Base-by-base conservation (phyloP, 1,140 invertebrate genomes). In the Brachionus plicatilis region DNA sequence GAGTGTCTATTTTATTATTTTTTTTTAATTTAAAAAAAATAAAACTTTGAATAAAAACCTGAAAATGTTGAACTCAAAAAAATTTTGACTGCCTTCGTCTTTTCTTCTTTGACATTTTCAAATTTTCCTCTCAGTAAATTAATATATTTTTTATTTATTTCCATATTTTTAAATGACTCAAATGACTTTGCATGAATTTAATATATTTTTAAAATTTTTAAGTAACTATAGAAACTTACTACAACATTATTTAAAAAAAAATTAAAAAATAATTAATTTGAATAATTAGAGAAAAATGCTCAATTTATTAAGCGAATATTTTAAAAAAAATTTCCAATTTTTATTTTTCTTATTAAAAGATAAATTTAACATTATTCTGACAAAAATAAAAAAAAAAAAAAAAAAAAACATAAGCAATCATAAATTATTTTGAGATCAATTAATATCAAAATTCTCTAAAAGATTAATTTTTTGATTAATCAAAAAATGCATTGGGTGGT, bases 51-150 rank as follows among this genome's bases (percentile, higher is more conserved):
- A 17, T n/a, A 53, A 24, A 60, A 60, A 83, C 60, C 80, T 66
- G 60, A 20, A 66, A 83, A 83, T 33, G 56, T 83, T 9, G 60
- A 83, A n/a, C 80, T 83, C 7, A 83, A 45, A 66, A 83, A 83
- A 17, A 83, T 65, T 43, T 27, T 45, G 11, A 83, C 56, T 14
- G 45, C 45, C 20, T 66, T 83, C 14, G 80, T 43, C 9, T 80
- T 45, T 33, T 80, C 50, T 41, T 56, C 14, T 11, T 9, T 33
- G n/a, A 80, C 24, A 65, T 80, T 37, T 33, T 65, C 41, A 65
- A 56, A 80, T n/a, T 56, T 65, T 7, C 78, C 50, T 56, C 24
- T 56, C 0, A 80, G n/a, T 12, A 80, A 56, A 14, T 68, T 17
- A 6, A 17, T 41, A 68, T 4, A 41, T 33, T 68, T 37, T 37